Evolutionary conservation across 2,888 invertebrate genomes (phyloP).

Genomic region (Galerucella pusilla): DNA sequence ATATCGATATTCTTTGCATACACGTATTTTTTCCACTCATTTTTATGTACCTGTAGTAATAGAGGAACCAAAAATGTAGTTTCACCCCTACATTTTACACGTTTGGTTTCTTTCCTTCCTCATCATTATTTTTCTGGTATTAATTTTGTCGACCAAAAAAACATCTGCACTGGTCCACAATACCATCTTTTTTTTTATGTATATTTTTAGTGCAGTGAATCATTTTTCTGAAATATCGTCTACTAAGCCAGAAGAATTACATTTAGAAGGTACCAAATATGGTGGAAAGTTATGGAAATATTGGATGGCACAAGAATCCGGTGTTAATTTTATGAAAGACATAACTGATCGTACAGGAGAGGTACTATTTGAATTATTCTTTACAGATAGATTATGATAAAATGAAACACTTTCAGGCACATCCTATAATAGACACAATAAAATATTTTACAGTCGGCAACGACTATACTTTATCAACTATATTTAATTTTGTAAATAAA

Average conservation of each 20-base stretch:
- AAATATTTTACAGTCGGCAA: slow-evolving; percentile 74
- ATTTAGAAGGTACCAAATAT: slow-evolving; percentile 66
- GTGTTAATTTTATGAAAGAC: slow-evolving; percentile 70
- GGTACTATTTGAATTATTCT: slow-evolving; percentile 55
- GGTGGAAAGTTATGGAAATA: slow-evolving; percentile 79
- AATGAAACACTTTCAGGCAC: slow-evolving; percentile 58
- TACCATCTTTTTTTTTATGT: neutral
- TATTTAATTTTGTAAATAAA: slow-evolving; percentile 74
- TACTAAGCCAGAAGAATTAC: slow-evolving; percentile 55
- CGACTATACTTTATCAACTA: slow-evolving; percentile 75
- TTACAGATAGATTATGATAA: neutral
- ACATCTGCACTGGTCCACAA: no score
- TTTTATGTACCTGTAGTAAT: no score
- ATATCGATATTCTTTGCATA: no score
- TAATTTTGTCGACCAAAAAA: no score
- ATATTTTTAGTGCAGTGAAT: slow-evolving; percentile 60
- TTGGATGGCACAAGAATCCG: slow-evolving; percentile 78
- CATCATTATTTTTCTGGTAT: no score
- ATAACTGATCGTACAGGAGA: slow-evolving; percentile 73
- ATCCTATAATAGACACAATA: slow-evolving; percentile 68
- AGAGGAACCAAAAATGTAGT: no score
- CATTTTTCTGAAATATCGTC: slow-evolving; percentile 61
- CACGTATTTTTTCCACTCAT: no score
- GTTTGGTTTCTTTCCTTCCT: no score
- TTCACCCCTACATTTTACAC: no score